These are phyloP conservation scores for Microplitis manilae DNA, from an alignment of 2,888 invertebrate genomes.

Conservation along the genomic window DNA sequence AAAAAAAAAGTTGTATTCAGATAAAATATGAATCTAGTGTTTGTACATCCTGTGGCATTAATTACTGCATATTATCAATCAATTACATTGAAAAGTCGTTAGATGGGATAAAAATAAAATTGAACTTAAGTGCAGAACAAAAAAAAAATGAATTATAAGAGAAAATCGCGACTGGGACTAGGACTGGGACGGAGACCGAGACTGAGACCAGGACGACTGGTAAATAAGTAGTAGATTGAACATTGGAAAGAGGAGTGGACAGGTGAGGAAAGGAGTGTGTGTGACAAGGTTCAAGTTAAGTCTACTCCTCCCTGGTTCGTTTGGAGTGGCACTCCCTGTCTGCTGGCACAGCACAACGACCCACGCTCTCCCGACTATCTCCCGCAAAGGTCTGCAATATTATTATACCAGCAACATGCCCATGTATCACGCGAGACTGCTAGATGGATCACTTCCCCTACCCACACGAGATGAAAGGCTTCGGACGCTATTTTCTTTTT, in stretches of 20 bases:
- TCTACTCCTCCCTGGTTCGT: slow-evolving; percentile 49
- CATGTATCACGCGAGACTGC: slow-evolving; percentile 65
- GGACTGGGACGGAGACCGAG: too few relatives aligned
- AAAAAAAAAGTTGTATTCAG: neutral
- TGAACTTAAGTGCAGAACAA: neutral
- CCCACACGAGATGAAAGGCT: slow-evolving; percentile 36
- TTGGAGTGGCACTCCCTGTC: slow-evolving; percentile 68
- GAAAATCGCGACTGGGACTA: neutral
- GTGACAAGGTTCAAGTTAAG: slow-evolving; percentile 36
- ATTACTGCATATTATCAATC: slow-evolving; percentile 49
- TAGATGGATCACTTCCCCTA: slow-evolving; percentile 66
- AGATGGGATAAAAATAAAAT: slow-evolving; percentile 35
- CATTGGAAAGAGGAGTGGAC: slow-evolving; percentile 17
- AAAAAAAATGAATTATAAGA: neutral
- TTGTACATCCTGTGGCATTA: neutral
- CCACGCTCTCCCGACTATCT: slow-evolving; percentile 61
- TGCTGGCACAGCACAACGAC: slow-evolving; percentile 55
- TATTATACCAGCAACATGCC: slow-evolving; percentile 60
- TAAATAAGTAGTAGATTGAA: slow-evolving; percentile 12
- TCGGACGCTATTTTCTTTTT: too few relatives aligned
- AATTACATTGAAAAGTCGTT: slow-evolving; percentile 49
- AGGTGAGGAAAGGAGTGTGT: slow-evolving; percentile 36
- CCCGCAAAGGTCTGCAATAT: slow-evolving; percentile 53
- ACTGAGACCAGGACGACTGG: neutral
- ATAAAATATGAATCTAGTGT: neutral